These are phyloP conservation scores for Malurus cyaneus DNA, from an alignment of 2,113 vertebrate genomes.

Conservation along the genomic window DNA sequence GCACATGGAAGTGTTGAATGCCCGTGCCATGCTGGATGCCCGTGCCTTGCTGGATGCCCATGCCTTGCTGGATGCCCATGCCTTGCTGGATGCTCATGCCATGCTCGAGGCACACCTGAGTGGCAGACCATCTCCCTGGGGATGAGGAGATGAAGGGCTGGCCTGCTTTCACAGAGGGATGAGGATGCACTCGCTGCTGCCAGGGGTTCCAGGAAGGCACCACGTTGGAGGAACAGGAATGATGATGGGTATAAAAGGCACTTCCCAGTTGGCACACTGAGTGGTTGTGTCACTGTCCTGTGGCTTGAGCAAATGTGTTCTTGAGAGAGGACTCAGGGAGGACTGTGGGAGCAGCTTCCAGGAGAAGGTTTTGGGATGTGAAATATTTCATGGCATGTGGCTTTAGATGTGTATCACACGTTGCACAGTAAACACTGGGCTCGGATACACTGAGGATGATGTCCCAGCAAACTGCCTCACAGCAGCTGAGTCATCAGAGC, in stretches of 20 bases:
- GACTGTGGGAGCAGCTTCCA: neutral
- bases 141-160: neutral
- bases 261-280: neutral
- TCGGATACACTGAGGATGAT: neutral
- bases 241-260: neutral
- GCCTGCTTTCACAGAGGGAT: neutral
- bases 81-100: neutral
- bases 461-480: neutral
- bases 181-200: neutral
- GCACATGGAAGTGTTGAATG: rapidly evolving
- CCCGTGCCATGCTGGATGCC: neutral
- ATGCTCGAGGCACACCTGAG: neutral
- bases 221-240: neutral
- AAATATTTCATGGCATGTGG: neutral
- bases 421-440: neutral
- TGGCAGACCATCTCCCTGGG: neutral
- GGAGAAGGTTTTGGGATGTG: neutral
- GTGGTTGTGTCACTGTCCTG: neutral
- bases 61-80: neutral
- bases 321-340: neutral
- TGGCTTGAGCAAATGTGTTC: neutral
- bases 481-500: neutral
- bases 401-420: rapidly evolving
- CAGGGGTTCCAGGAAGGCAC: neutral
- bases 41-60: neutral